These are phyloP conservation scores for Saturnia japonica DNA, from an alignment of 2,888 invertebrate species.

Conservation along the genomic window DNA sequence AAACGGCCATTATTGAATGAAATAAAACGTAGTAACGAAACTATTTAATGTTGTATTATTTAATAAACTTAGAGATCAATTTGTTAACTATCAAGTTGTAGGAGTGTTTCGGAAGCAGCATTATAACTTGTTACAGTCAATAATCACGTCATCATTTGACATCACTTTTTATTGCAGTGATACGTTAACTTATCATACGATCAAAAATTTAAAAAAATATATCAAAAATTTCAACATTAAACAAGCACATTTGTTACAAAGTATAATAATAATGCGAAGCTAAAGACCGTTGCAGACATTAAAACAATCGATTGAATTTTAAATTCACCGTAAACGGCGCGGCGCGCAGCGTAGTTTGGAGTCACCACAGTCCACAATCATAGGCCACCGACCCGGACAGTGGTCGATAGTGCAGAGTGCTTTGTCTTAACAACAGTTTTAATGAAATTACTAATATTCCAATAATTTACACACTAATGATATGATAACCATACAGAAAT, in stretches of 20 bases:
- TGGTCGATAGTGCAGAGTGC: slow-evolving; percentile 54
- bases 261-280: background rate
- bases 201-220: background rate
- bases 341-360: slow-evolving; percentile 33
- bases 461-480: background rate
- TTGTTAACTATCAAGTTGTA: background rate
- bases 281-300: slow-evolving; percentile 32
- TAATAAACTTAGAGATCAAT: background rate
- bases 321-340: slow-evolving; percentile 47
- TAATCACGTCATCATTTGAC: background rate
- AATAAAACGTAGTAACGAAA: background rate
- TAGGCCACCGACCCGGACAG: slow-evolving; percentile 62
- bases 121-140: background rate
- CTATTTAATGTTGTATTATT: background rate
- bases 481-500: background rate
- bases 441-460: background rate
- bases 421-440: slow-evolving; percentile 29
- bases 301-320: slow-evolving; percentile 47
- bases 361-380: slow-evolving; percentile 59
- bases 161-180: background rate
- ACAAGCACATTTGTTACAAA: background rate
- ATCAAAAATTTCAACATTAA: background rate
- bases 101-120: background rate
- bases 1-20: too few species aligned
- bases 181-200: background rate